Evolutionary conservation across 2,113 vertebrate genomes (phyloP).

Genomic region (Varanus salvator): DNA sequence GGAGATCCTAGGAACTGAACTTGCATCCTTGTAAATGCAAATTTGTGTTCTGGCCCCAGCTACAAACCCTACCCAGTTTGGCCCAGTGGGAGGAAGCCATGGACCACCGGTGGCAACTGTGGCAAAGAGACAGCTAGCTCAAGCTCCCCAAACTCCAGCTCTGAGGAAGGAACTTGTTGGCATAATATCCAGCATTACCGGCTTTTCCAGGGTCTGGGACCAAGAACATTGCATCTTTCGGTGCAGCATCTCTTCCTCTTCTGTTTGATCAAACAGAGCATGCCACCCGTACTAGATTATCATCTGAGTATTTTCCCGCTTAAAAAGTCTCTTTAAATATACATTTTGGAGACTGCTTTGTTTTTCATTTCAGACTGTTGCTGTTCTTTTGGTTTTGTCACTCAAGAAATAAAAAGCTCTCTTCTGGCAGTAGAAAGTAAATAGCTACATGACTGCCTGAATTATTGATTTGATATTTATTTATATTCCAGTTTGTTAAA

Average conservation of each 20-base stretch:
- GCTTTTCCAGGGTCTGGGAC: neutral
- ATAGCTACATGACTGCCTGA: slow-evolving; percentile 10
- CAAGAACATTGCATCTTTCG: neutral
- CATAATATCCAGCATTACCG: neutral
- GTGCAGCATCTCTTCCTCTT: neutral
- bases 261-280: neutral
- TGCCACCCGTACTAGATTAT: neutral
- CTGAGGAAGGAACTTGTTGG: neutral
- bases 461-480: slow-evolving; percentile 25
- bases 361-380: neutral
- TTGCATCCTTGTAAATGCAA: no score
- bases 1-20: no score
- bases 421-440: neutral
- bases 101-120: no score
- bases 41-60: no score
- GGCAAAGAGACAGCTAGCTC: no score
- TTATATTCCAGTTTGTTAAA: slow-evolving; percentile 14
- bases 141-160: no score
- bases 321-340: slow-evolving; percentile 3
- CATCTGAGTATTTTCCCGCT: neutral
- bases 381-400: neutral
- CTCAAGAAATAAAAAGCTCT: neutral
- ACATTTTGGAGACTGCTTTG: no score
- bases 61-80: no score
- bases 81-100: no score